These are phyloP conservation scores for Struthio camelus DNA, from an alignment of 2,113 vertebrate species.

Conservation along the genomic window DNA sequence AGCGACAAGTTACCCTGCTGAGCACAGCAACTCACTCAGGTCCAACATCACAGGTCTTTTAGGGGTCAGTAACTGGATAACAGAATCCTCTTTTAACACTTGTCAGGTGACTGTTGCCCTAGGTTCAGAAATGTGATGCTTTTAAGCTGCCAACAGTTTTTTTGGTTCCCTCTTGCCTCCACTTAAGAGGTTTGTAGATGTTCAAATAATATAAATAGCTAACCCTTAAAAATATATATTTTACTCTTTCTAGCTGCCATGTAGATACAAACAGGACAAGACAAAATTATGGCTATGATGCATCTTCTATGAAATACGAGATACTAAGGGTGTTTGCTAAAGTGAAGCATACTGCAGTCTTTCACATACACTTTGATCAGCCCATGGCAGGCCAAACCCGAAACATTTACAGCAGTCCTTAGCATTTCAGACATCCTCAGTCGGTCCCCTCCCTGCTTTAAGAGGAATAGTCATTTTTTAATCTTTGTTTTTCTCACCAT, in stretches of 20 bases:
- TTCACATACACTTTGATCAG: background rate
- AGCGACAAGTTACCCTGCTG: background rate
- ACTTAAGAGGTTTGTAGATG: background rate
- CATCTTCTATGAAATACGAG: background rate
- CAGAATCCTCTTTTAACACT: background rate
- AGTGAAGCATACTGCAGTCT: background rate
- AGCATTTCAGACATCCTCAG: background rate
- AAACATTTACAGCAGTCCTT: background rate
- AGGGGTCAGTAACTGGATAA: background rate
- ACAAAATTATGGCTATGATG: background rate
- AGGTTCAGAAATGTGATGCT: background rate
- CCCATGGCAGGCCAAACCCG: background rate
- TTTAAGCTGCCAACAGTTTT: background rate
- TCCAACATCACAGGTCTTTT: fast-evolving
- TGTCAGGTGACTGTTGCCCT: background rate
- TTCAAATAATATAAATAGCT: background rate
- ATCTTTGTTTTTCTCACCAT: constrained; percentile 21
- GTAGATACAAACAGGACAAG: background rate
- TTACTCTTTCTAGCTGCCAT: background rate
- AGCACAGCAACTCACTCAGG: background rate
- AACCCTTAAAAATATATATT: background rate
- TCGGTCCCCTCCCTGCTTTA: background rate
- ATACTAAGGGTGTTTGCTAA: background rate
- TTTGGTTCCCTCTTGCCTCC: background rate
- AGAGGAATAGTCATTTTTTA: background rate